phyloP scores from a whole-genome alignment of 2,797 vertebrate species.

The Lepus townsendii region DNA sequence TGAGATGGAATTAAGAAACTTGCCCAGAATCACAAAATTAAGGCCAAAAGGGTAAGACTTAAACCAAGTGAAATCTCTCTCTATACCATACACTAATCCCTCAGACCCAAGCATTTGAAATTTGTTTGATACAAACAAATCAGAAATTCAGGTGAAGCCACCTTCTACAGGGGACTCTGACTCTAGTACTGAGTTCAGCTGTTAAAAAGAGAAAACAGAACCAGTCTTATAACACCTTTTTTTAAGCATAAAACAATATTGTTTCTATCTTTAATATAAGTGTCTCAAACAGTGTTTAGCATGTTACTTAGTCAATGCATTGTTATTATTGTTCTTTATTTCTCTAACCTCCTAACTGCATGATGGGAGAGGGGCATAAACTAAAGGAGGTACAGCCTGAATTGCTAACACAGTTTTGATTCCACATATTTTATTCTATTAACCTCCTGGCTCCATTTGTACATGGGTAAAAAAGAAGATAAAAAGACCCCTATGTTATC shows the following conservation, averaged over 20 bases:
- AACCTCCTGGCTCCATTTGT: not conserved
- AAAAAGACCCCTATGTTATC: not conserved
- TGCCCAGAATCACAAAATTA: too few species aligned
- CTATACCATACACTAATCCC: too few species aligned
- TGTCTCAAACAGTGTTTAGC: not conserved
- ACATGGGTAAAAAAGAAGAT: not conserved
- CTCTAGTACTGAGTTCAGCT: too few species aligned
- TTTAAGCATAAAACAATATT: slow-evolving; percentile 50
- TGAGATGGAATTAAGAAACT: too few species aligned
- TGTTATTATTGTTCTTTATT: not conserved
- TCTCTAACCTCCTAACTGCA: not conserved
- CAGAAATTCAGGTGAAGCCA: too few species aligned
- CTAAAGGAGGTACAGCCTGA: not conserved
- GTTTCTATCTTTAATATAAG: slow-evolving; percentile 34
- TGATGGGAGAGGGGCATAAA: not conserved
- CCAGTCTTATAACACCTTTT: not conserved
- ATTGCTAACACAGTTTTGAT: slow-evolving; percentile 14
- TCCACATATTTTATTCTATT: not conserved
- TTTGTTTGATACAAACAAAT: too few species aligned
- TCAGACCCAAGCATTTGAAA: too few species aligned
- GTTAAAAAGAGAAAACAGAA: not conserved
- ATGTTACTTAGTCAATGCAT: slow-evolving; percentile 20
- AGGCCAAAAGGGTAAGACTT: too few species aligned
- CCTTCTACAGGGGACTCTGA: too few species aligned
- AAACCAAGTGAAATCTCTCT: too few species aligned